These are phyloP conservation scores for Orgyia antiqua DNA, from an alignment of 2,888 invertebrate genomes.

Conservation along the genomic window DNA sequence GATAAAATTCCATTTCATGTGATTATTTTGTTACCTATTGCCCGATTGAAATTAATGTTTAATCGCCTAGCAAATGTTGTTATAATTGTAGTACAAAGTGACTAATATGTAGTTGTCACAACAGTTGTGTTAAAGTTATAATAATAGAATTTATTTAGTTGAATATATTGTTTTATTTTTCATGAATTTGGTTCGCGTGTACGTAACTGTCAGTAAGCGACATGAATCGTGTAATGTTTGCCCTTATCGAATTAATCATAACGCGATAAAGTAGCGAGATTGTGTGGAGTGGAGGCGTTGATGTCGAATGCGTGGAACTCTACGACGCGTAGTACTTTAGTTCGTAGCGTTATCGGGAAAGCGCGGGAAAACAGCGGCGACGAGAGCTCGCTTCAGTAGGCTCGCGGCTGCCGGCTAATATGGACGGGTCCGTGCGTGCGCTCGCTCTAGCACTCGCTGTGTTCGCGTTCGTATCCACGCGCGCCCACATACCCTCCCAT, in stretches of 20 bases:
- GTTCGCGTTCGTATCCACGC: constrained; percentile 57
- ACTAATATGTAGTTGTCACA: constrained; percentile 45
- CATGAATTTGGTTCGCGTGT: constrained; percentile 24
- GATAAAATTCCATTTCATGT: too few relatives aligned
- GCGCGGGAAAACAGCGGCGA: constrained; percentile 64
- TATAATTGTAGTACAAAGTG: constrained; percentile 51
- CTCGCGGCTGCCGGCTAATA: constrained; percentile 63
- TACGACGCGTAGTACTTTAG: constrained; percentile 25
- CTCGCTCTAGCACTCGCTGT: constrained; percentile 49
- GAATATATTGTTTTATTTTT: constrained; percentile 45
- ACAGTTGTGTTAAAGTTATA: constrained; percentile 45
- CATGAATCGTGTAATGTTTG: constrained; percentile 27
- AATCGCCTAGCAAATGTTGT: constrained; percentile 28
- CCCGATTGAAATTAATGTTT: constrained; percentile 20
- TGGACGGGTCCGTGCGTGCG: constrained; percentile 58
- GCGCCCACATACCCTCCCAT: constrained; percentile 64
- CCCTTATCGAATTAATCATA: constrained; percentile 52
- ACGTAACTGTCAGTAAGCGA: constrained; percentile 22
- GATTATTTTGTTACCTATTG: constrained; percentile 12
- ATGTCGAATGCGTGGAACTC: constrained; percentile 43
- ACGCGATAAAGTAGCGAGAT: constrained; percentile 39
- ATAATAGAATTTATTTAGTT: constrained; percentile 58
- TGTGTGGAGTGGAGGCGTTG: constrained; percentile 35
- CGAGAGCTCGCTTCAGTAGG: constrained; percentile 54
- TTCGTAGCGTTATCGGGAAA: constrained; percentile 67